phyloP scores from a whole-genome alignment of 2,113 vertebrate genomes.

The Rhabdornis inornatus region DNA sequence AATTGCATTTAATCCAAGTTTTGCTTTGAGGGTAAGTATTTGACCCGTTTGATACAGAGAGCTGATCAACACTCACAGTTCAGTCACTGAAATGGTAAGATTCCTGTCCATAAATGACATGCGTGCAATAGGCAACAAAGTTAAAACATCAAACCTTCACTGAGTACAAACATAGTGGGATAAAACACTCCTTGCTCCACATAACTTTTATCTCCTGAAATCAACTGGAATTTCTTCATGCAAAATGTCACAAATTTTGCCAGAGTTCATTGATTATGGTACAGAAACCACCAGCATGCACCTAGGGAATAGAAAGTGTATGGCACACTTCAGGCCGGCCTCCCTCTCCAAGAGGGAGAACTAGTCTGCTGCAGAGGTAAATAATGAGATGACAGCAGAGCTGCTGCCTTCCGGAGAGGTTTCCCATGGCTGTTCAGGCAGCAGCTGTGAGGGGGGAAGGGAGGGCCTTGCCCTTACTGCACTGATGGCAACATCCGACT shows the following conservation, averaged over 20 bases:
- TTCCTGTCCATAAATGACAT: rapidly evolving
- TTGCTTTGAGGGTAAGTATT: background rate
- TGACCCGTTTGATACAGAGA: background rate
- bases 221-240: background rate
- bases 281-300: background rate
- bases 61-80: background rate
- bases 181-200: background rate
- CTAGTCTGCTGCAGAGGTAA: background rate
- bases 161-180: background rate
- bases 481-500: rapidly evolving
- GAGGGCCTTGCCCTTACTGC: background rate
- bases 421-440: background rate
- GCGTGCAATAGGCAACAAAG: background rate
- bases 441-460: background rate
- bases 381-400: rapidly evolving
- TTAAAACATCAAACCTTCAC: background rate
- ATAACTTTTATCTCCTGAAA: background rate
- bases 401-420: background rate
- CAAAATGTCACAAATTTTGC: background rate
- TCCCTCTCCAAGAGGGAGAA: background rate
- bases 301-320: background rate
- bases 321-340: background rate
- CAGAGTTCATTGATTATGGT: background rate
- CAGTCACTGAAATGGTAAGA: background rate
- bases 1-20: background rate